Evolutionary conservation across 1,140 invertebrate genomes (phyloP).

Genomic region (Hycleus cichorii): DNA sequence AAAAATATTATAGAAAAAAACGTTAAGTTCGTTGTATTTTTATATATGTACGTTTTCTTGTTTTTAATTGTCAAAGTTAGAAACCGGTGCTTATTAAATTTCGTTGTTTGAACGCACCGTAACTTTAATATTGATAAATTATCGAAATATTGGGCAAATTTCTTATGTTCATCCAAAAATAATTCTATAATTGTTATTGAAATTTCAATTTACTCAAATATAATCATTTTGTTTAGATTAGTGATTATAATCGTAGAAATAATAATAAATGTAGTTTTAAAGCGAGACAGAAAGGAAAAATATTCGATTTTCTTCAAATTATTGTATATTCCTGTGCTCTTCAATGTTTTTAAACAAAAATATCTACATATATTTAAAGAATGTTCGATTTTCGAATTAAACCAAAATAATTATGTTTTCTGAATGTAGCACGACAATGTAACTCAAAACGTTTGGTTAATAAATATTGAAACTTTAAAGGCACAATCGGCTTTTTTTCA

Average conservation of each 20-base stretch:
- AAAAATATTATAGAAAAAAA: too few relatives aligned
- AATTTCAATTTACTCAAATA: background rate
- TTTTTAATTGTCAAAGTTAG: too few relatives aligned
- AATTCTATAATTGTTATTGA: slow-evolving; percentile 3
- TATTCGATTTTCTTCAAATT: too few relatives aligned
- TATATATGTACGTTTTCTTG: too few relatives aligned
- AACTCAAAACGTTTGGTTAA: slow-evolving; percentile 9
- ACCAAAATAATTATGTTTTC: slow-evolving; percentile 8
- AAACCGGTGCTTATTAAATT: too few relatives aligned
- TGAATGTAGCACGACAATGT: slow-evolving; percentile 4
- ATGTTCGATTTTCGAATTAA: slow-evolving; percentile 10
- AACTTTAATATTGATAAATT: too few relatives aligned
- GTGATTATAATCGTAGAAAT: background rate
- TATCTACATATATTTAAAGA: background rate
- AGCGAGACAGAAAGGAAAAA: background rate
- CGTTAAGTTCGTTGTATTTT: too few relatives aligned
- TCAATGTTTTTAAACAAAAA: background rate
- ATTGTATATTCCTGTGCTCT: slow-evolving; percentile 2
- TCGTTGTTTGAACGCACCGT: too few relatives aligned
- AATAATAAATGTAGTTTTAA: slow-evolving; percentile 6
- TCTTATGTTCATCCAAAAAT: too few relatives aligned
- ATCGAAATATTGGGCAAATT: too few relatives aligned
- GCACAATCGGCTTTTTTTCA: too few relatives aligned
- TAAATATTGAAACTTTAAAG: slow-evolving; percentile 3
- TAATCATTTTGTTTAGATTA: slow-evolving; percentile 10